A percentile compares a stretch with the other conserved stretches of the same genome.
Conservation (phyloP, 2,113 vertebrate species). For the Fulica atra region DNA sequence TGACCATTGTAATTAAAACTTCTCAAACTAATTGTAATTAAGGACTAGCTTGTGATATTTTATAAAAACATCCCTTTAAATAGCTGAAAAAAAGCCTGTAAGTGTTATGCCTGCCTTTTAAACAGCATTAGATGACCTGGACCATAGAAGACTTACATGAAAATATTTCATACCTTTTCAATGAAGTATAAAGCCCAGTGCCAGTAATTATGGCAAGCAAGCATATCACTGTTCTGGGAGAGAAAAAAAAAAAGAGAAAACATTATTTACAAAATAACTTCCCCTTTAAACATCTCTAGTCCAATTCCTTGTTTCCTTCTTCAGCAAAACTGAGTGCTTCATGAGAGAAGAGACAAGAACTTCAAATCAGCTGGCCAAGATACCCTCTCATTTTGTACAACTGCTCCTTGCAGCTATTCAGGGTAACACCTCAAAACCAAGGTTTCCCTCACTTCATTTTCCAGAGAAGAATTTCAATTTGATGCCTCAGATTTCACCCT, state of each 20-base stretch:
- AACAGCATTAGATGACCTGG: not conserved
- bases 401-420: not conserved
- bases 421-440: not conserved
- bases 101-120: not conserved
- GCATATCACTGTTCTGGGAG: constrained; percentile 82
- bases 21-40: not conserved
- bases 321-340: not conserved
- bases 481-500: not conserved
- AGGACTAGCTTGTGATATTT: not conserved
- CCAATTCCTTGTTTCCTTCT: not conserved
- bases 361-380: not conserved
- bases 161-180: constrained; percentile 86
- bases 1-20: not conserved
- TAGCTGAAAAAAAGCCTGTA: not conserved
- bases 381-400: not conserved
- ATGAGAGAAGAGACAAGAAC: not conserved
- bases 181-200: constrained; percentile 93
- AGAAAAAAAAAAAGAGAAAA: not conserved
- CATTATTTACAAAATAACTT: not conserved
- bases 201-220: constrained; percentile 96
- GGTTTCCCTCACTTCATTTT: not conserved
- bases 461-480: not conserved
- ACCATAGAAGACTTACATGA: not conserved
- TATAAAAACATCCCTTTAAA: not conserved
- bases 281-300: not conserved